Conservation (phyloP, 2,888 invertebrate species). For the Apamea crenata region DNA sequence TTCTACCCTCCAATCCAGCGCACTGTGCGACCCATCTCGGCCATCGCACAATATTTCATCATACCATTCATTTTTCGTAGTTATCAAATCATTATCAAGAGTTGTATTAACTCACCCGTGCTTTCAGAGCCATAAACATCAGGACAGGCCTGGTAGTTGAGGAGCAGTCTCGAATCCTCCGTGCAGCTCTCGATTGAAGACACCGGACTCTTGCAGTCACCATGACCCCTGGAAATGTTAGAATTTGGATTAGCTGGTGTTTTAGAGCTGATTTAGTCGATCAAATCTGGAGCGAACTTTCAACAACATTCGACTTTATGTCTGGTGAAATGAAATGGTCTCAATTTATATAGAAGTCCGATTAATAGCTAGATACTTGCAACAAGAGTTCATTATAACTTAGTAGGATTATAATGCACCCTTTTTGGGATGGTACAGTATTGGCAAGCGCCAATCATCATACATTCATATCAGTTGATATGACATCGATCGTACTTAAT, state of each 20-base stretch:
- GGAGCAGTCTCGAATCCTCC: conserved; percentile 96
- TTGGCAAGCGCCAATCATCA: background rate
- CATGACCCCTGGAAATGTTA: conserved; percentile 92
- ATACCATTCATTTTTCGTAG: background rate
- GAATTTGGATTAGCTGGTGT: conserved; percentile 1
- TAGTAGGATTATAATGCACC: background rate
- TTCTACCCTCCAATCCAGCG: background rate
- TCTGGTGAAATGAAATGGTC: background rate
- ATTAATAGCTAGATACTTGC: background rate
- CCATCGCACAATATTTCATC: background rate
- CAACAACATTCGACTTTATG: background rate
- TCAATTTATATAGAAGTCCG: background rate
- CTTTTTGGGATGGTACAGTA: background rate
- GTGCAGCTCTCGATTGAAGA: conserved; percentile 98
- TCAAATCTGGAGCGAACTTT: background rate
- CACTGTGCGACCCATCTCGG: background rate
- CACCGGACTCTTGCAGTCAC: conserved; percentile 96
- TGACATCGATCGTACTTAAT: conserved; percentile 11
- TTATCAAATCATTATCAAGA: background rate
- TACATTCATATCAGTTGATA: background rate
- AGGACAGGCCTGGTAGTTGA: conserved; percentile 98
- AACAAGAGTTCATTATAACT: background rate
- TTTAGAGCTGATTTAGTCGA: background rate
- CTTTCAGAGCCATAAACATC: conserved; percentile 97
- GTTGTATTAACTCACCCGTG: conserved; percentile 91